Percentiles rank a stretch among this genome's conserved stretches.
These are phyloP conservation scores for Gasteruption jaculator DNA, from an alignment of 2,888 invertebrate species.

Conservation along the genomic window DNA sequence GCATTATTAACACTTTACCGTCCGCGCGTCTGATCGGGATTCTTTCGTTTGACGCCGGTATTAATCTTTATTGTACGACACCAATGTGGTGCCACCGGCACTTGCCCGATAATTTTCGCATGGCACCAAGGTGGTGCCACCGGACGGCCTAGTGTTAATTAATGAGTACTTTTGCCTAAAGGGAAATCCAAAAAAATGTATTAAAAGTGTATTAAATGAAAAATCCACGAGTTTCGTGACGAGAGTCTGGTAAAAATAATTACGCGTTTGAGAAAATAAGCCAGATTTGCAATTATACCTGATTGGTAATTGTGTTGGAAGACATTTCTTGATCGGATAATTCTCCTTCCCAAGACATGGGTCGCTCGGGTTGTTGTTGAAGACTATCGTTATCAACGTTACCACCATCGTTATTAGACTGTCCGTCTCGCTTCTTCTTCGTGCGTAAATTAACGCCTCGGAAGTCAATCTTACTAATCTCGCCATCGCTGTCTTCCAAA, in stretches of 20 bases:
- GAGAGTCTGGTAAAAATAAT: not conserved
- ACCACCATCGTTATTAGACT: slow-evolving; percentile 36
- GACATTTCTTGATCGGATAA: slow-evolving; percentile 78
- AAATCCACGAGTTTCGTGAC: not conserved
- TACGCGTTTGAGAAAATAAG: not conserved
- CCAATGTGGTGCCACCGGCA: no score
- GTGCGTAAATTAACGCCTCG: slow-evolving; percentile 65
- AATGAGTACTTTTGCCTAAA: not conserved
- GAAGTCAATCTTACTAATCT: slow-evolving; percentile 76
- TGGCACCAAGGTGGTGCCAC: no score
- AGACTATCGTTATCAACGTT: slow-evolving; percentile 41
- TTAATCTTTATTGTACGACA: no score
- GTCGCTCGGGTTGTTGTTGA: slow-evolving; percentile 59
- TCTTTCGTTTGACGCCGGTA: no score
- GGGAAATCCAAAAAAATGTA: not conserved
- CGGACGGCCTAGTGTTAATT: no score
- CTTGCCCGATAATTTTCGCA: no score
- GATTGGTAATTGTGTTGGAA: slow-evolving; percentile 49
- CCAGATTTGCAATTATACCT: slow-evolving; percentile 29
- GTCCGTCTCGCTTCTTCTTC: slow-evolving; percentile 60
- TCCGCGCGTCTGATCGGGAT: no score
- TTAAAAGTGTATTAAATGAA: not conserved
- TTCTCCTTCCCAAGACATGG: slow-evolving; percentile 95
- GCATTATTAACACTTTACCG: no score
- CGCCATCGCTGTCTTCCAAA: slow-evolving; percentile 69